Evolutionary conservation across 2,113 vertebrate species (phyloP), one percentile per base, ranked within the genome.

Genomic region (Oreochromis spilurus): DNA sequence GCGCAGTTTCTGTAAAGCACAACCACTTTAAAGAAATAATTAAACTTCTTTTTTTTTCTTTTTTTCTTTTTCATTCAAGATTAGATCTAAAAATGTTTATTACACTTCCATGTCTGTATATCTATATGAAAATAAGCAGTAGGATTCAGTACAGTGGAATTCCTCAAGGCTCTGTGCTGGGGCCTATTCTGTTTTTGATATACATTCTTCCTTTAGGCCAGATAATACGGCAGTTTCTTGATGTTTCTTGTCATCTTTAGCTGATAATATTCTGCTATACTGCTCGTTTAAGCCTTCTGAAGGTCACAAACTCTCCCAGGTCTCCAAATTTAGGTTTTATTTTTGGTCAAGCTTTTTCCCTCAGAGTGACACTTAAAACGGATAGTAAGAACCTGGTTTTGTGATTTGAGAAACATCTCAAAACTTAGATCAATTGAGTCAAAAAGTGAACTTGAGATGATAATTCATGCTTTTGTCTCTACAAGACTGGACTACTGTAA

Each of bases 81-180:
- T 65, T 65, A 21, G 0, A 45, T 3, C 24, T 4, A 6, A 0
- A 0, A 31, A 36, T 36, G 1, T 1, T 48, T 3, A 16, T 16
- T 16, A 43, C 3, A 70, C 38, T 45, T 70, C 5, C 21, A 45
- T 45, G 38, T 72, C 36, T 45, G 21, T 24, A 70, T 70, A 43
- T 70, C 65, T 26, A 26, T 45, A 43, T 45, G 6, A 16, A 45
- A 26, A 72, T 72, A 70, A 24, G 36, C n/a, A 43, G n/a, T 24
- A 70, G n/a, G 38, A 24, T 21, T 24, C n/a, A 24, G 36, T 43
- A 70, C 34, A 38, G 60, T 65, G 60, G 60, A n/a, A 31, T 65
- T 65, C 60, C 10, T 65, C 0, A 65, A 38, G 31, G 60, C 2
- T 65, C 60, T 36, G 60, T 65, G 6, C 6, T 65, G 31, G 31